Conservation (phyloP, 2,797 vertebrate genomes). For the Schizopygopsis malacanthus region DNA sequence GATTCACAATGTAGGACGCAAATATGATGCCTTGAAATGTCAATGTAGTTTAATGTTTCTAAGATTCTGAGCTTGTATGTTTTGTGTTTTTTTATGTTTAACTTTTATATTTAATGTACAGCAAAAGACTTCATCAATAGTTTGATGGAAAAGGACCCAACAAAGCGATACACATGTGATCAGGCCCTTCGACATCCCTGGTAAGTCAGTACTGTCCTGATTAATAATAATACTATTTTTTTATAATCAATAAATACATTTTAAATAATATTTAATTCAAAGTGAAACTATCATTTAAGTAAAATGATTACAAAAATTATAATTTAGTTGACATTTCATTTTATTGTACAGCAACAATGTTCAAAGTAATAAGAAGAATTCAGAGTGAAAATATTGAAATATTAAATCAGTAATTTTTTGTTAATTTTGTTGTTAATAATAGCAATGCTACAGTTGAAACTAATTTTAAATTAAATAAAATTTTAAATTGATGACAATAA, state of each 20-base stretch:
- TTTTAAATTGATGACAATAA: neutral
- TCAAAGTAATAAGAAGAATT: no score
- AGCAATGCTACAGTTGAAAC: no score
- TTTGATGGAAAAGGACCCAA: constrained; percentile 95
- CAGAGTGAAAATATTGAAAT: no score
- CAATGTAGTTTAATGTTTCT: neutral
- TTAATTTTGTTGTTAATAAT: neutral
- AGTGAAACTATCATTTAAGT: neutral
- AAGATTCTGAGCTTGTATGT: no score
- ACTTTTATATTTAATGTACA: constrained; percentile 59
- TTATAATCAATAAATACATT: no score
- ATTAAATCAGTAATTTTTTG: no score
- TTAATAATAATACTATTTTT: no score
- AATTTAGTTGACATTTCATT: no score
- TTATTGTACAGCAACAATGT: no score
- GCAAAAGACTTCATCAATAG: constrained; percentile 95
- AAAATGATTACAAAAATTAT: no score
- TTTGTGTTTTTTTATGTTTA: neutral
- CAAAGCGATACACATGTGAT: constrained; percentile 93
- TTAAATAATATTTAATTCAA: no score
- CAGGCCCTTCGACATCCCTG: constrained; percentile 94
- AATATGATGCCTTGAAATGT: neutral
- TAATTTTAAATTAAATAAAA: no score
- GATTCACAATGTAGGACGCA: neutral
- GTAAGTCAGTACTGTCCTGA: constrained; percentile 75